Percentiles rank a stretch among this genome's conserved stretches.
Conservation (phyloP, 2,113 vertebrate species). For the Phalacrocorax carbo region DNA sequence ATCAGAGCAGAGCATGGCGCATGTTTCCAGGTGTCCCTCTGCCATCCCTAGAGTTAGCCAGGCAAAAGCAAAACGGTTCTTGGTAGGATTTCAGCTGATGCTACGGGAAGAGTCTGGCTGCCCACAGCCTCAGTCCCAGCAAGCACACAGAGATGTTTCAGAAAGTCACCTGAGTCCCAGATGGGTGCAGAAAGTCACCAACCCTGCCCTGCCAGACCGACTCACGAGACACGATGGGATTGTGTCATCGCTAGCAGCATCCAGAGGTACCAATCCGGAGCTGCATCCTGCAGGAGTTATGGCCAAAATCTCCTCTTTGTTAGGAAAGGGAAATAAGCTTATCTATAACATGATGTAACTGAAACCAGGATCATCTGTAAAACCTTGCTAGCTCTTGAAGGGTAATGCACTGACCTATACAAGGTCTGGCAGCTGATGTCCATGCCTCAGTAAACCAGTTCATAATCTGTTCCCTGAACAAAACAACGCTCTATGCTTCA, state of each 20-base stretch:
- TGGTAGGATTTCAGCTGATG: background rate
- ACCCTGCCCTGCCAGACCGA: background rate
- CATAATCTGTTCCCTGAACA: background rate
- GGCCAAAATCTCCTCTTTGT: background rate
- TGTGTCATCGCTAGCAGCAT: background rate
- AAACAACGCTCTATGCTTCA: background rate
- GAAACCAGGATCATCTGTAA: background rate
- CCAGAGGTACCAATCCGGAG: accelerated
- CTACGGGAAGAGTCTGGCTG: background rate
- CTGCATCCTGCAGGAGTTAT: background rate
- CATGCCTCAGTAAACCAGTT: background rate
- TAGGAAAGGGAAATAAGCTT: background rate
- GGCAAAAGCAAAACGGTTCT: background rate
- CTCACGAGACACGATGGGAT: background rate
- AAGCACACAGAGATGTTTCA: background rate
- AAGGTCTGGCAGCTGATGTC: background rate
- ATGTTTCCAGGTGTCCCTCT: background rate
- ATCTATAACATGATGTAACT: background rate
- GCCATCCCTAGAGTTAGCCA: background rate
- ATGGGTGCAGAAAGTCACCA: background rate
- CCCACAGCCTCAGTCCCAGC: background rate
- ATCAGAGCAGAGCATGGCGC: background rate
- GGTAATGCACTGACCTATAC: background rate
- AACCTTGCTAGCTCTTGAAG: background rate
- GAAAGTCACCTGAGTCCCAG: background rate